Evolutionary conservation across 2,797 vertebrate species (phyloP).

Genomic region (Lepus townsendii): DNA sequence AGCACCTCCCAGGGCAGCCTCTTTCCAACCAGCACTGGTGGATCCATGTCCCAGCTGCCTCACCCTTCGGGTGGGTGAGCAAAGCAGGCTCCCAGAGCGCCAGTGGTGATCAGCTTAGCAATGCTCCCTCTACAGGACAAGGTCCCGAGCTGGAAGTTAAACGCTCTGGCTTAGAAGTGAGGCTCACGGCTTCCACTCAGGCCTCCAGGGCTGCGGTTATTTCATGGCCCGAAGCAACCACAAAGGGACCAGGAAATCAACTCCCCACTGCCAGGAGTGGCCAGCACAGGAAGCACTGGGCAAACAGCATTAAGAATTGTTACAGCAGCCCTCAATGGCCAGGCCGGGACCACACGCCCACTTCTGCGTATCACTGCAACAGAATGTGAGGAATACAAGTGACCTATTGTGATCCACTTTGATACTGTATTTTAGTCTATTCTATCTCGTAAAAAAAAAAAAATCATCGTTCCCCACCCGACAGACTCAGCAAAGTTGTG

Average conservation of each 20-base stretch:
- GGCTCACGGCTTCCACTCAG: background rate
- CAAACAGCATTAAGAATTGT: background rate
- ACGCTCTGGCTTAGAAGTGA: background rate
- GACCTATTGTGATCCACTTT: background rate
- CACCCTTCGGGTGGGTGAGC: background rate
- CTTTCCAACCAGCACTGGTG: background rate
- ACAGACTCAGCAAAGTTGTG: background rate
- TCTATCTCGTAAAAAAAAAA: background rate
- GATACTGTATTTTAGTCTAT: background rate
- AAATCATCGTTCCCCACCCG: too few relatives aligned
- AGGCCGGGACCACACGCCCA: too few relatives aligned
- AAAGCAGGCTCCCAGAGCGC: background rate
- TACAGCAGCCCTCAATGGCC: background rate
- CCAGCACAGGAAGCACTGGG: background rate
- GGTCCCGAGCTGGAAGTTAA: background rate
- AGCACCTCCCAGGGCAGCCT: background rate
- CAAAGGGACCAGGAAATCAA: background rate
- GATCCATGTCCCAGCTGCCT: background rate
- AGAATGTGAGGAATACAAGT: background rate
- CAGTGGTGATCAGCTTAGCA: fast-evolving
- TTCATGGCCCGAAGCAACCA: background rate
- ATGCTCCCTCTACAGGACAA: background rate
- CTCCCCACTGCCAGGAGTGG: background rate
- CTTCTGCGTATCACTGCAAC: background rate
- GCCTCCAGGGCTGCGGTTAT: background rate